phyloP scores from a whole-genome alignment of 2,888 invertebrate genomes.

The Cosmia trapezina region DNA sequence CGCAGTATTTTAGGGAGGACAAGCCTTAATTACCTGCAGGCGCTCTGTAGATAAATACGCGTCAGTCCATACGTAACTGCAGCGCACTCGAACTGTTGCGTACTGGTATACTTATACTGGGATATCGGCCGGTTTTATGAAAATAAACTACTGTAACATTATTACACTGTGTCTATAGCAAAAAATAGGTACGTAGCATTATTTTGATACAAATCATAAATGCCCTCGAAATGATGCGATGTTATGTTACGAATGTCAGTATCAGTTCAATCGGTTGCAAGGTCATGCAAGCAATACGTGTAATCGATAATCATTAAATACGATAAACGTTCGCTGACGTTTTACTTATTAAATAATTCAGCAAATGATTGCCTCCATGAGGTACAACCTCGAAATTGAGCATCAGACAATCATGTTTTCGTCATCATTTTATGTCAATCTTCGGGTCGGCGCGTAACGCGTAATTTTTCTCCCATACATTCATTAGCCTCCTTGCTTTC shows the following conservation, averaged over 20 bases:
- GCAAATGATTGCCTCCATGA: too few species aligned
- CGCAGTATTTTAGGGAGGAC: too few species aligned
- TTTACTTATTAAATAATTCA: constrained; percentile 1
- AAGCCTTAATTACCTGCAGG: too few species aligned
- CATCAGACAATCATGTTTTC: not conserved
- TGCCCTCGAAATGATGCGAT: not conserved
- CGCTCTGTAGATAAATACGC: too few species aligned
- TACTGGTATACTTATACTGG: too few species aligned
- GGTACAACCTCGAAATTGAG: not conserved
- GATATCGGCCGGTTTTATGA: too few species aligned
- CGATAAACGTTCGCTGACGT: constrained; percentile 9
- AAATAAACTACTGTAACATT: too few species aligned
- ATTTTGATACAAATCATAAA: constrained; percentile 9
- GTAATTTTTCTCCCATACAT: not conserved
- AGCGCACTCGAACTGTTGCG: too few species aligned
- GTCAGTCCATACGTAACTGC: too few species aligned
- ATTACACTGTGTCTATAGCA: too few species aligned
- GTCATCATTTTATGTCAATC: not conserved
- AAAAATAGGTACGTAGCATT: not conserved
- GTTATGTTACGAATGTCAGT: constrained; percentile 13
- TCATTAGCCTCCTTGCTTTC: not conserved
- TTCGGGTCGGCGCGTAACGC: not conserved
- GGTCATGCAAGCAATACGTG: constrained; percentile 14
- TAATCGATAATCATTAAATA: constrained; percentile 45
- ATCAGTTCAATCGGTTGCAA: constrained; percentile 30